Evolutionary conservation across 1,140 invertebrate genomes (phyloP).

Genomic region (Musca domestica): DNA sequence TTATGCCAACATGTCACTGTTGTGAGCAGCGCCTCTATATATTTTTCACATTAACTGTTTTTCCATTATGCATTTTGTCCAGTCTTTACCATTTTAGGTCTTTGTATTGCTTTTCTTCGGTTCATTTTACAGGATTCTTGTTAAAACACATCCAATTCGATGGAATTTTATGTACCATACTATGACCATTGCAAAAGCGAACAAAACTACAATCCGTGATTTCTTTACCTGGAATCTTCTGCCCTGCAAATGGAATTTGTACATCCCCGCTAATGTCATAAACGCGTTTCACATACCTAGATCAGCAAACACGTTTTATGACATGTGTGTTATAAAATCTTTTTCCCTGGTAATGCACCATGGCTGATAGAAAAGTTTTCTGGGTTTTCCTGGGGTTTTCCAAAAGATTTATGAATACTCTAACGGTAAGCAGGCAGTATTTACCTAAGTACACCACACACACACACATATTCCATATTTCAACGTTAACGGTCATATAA

Average conservation of each 20-base stretch:
- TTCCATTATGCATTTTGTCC: too few relatives aligned
- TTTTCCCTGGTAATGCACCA: too few relatives aligned
- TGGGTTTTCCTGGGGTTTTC: constrained; percentile 49
- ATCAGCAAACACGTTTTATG: neutral
- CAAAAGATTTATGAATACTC: constrained; percentile 39
- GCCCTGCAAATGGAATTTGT: too few relatives aligned
- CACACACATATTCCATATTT: neutral
- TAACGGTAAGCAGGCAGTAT: neutral
- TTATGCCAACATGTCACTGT: too few relatives aligned
- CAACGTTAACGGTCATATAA: neutral
- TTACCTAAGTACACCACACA: too few relatives aligned
- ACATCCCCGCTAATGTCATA: neutral
- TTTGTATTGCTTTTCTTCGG: too few relatives aligned
- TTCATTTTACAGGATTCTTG: neutral
- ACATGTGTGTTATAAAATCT: neutral
- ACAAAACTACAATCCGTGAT: neutral
- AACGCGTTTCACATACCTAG: too few relatives aligned
- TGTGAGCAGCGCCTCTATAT: too few relatives aligned
- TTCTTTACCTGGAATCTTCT: neutral
- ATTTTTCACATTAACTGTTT: too few relatives aligned
- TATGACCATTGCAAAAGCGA: neutral
- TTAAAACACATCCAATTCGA: neutral
- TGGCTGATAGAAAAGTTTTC: constrained; percentile 38
- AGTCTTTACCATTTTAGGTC: too few relatives aligned
- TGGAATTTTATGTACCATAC: neutral